Evolutionary conservation across 2,113 vertebrate genomes (phyloP), one percentile per base, ranked within the genome.

Genomic region (Cyprinodon variegatus): DNA sequence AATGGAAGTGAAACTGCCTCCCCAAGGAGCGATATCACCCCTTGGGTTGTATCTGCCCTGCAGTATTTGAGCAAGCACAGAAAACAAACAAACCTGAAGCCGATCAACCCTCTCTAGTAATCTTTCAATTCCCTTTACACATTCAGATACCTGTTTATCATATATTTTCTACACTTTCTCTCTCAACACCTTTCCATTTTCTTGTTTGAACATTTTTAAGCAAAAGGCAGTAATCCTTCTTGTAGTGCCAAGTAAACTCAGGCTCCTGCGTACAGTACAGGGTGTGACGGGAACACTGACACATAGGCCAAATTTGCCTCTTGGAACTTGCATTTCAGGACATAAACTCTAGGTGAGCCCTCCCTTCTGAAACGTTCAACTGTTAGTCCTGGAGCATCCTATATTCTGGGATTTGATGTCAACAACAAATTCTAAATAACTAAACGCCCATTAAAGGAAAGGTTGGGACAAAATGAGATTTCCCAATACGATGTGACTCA

Each of bases 41-140:
- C 61, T 61, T 36, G 22, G 50, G 41, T 22, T 38, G 69, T 76
- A 77, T 81, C 79, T 81, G 69, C 71, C 65, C 68, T 6, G n/a
- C 29, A 63, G 76, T 78, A 62, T 60, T 83, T 46, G 5, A 20
- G 72, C 79, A 90, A 90, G 89, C 82, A 91, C 8, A 11, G 57
- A 73, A 67, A 77, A 67, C 82, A 88, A 84, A 88, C 77, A 77
- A 61, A 76, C 46, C 77, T 9, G 60, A 40, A 39, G 62, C 69
- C 79, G 70, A 79, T 46, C 64, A 88, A 85, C 83, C 71, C 76
- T 61, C 46, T 40, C 37, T 20, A 37, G 43, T 46, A 14, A 15
- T 64, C 37, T 38, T 65, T 71, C 22, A 22, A 63, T 61, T 74
- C 11, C 70, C 43, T 46, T 67, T 67, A 76, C 74, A 72, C 20